Evolutionary conservation across 1,140 invertebrate genomes (phyloP), one percentile per base, ranked within the genome.

Genomic region (Neodiprion lecontei): DNA sequence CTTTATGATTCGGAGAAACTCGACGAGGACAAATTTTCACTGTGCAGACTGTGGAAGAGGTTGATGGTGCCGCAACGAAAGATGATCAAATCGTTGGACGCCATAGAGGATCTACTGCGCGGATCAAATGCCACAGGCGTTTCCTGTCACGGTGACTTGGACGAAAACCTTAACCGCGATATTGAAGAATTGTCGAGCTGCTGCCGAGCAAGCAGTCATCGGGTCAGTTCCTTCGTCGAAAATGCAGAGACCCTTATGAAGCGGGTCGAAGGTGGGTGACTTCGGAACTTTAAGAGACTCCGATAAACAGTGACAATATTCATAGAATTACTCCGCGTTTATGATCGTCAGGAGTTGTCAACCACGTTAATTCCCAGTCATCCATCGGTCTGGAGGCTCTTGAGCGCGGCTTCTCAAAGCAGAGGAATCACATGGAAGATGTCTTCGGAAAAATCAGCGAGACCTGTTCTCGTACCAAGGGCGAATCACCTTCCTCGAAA

Each of bases 341-440:
- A 14, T 61, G 11, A 61, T 61, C 47, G 49, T 65, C 61, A 72
- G 73, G 73, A 66, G 69, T 28, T 28, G 40, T 74, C 8, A 75
- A 48, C 28, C 17, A 65, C 4, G 66, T 70, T 40, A 14, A 72
- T 50, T 70, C 66, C 7, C 53, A 73, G 11, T 47, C 72, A 40
- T 47, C 49, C 48, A 75, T 28, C 67, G 50, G 73, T 1, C 61
- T 79, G 40, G 9, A 50, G 12, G 70, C 74, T 11, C 70, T 81
- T 50, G 69, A 77, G 9, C 77, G 72, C 69, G 76, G 78, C 74
- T 79, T 81, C 66, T 72, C 48, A n/a, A 78, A 81, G 65, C 76
- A 81, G 67, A 65, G 78, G 70, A 47, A 73, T 47, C 74, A 78
- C 71, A 72, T 78, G 40, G 28, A 68, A 17, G 66, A 61, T 4